Evolutionary conservation across 2,113 vertebrate species (phyloP), one percentile per base, ranked within the genome.

Genomic region (Xyrauchen texanus): DNA sequence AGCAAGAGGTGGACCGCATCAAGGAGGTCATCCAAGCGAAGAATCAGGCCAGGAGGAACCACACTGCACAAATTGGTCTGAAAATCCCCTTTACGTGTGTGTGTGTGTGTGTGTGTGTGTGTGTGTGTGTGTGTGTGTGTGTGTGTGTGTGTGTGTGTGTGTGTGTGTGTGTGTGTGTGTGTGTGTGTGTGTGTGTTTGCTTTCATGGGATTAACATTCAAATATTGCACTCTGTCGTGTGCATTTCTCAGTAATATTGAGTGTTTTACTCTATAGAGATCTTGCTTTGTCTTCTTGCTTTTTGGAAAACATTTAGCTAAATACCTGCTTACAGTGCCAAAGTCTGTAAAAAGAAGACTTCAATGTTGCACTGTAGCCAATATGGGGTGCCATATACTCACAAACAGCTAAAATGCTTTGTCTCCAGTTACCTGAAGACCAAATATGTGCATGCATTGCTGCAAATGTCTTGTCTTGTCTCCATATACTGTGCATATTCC

Each of bases 1-100:
- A 96, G 90, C 95, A 95, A 89, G 95, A 96, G 86, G 95, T 96
- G n/a, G 95, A 96, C 84, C 93, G 95, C 84, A 96, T 96, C 82
- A 96, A 96, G 88, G 95, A 96, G 88, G 95, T 94, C 0, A 95
- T 96, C 67, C 88, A 93, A 15, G 93, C 94, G 85, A 95, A 96
- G 83, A 96, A 96, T 88, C 95, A 95, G 92, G 94, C 94, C 60
- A 88, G 94, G 84, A 92, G 94, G 86, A 94, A 91, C 2, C 95
- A 95, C 81, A 93, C 93, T 0, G 95, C 94, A 78, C 95, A 96
- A 76, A 96, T 96, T 0, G 95, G 95, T 96, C 82, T 47, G 94
- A 11, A 57, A 57, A 13, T 57, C 4, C 53, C 12, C 12, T 4
- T 4, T 3, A 57, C 0, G 13, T 57, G 53, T 6, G 55, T 57